Conservation (phyloP, 2,797 vertebrate genomes). For the Malurus leucopterus region DNA sequence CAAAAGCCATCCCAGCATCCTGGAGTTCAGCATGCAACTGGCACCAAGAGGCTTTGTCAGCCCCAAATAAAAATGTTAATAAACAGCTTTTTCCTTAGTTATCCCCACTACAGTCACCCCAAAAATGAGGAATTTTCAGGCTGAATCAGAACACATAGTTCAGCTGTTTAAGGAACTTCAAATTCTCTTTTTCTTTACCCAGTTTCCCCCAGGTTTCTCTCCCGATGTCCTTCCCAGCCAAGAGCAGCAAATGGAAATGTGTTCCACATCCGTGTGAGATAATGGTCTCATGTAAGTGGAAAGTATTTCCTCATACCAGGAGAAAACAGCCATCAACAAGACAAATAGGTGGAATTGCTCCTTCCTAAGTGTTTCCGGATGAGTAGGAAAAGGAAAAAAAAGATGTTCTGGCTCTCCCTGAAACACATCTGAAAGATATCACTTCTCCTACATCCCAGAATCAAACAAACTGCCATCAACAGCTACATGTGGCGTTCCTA, state of each 20-base stretch:
- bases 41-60: neutral
- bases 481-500: neutral
- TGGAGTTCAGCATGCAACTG: rapidly evolving
- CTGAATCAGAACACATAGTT: neutral
- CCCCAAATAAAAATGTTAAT: neutral
- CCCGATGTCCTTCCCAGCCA: neutral
- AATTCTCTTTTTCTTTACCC: neutral
- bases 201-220: neutral
- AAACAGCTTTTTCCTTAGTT: neutral
- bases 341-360: neutral
- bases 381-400: neutral
- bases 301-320: neutral
- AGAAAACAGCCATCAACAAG: neutral
- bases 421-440: neutral
- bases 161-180: neutral
- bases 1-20: neutral
- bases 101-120: neutral
- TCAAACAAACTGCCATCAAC: neutral
- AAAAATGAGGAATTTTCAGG: neutral
- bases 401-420: neutral
- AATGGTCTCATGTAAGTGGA: neutral
- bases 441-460: neutral
- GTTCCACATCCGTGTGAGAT: neutral
- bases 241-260: neutral
- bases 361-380: neutral